phyloP scores from a whole-genome alignment of 35 echinoderm and acorn worm species.

The Hemicentrotus pulcherrimus region DNA sequence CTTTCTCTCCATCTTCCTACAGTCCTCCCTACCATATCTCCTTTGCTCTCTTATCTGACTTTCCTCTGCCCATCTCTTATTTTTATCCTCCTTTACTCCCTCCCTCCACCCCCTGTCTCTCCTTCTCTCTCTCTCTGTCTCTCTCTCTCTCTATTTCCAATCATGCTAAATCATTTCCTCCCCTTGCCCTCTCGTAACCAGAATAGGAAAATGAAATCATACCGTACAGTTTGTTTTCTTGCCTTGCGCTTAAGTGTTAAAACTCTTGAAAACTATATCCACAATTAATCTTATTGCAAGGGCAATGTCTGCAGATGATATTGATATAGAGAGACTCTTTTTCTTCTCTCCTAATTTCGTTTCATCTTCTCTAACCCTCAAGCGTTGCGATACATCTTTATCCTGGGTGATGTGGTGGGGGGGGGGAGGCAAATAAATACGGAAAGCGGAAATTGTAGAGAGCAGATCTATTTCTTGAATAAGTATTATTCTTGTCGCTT shows the following conservation, averaged over 20 bases:
- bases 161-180: not conserved
- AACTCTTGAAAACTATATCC: slow-evolving; percentile 25
- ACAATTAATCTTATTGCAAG: slow-evolving; percentile 47
- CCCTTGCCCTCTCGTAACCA: not conserved
- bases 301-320: slow-evolving; percentile 10
- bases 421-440: not conserved
- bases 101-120: too few species aligned
- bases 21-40: too few species aligned
- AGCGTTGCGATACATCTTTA: not conserved
- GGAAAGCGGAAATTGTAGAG: not conserved
- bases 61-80: too few species aligned
- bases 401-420: not conserved
- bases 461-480: slow-evolving; percentile 47
- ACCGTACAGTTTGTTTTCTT: slow-evolving; percentile 19
- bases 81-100: too few species aligned
- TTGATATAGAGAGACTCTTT: slow-evolving; percentile 23
- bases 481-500: slow-evolving; percentile 41
- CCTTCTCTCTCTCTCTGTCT: not conserved
- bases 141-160: not conserved
- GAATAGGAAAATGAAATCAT: not conserved
- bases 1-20: too few species aligned
- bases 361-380: not conserved
- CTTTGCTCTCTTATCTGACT: too few species aligned
- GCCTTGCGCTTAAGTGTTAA: not conserved
- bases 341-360: slow-evolving; percentile 8